These are phyloP conservation scores for Drusus annulatus DNA, from an alignment of 1,140 invertebrate genomes.

Conservation along the genomic window DNA sequence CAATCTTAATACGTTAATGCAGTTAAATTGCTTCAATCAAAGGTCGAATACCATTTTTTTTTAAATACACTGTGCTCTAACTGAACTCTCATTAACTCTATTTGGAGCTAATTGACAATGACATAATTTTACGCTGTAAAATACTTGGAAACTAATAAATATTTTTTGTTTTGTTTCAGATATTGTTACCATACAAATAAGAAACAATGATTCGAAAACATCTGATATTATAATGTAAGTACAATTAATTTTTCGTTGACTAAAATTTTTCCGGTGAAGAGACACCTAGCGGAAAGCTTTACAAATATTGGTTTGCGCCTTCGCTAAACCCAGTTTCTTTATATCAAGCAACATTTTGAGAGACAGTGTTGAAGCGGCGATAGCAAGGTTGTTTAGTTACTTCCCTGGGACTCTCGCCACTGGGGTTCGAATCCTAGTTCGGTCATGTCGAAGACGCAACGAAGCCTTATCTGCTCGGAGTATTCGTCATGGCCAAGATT, in stretches of 20 bases:
- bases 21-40: too few relatives aligned
- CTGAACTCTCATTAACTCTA: too few relatives aligned
- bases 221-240: not conserved
- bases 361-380: not conserved
- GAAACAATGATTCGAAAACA: too few relatives aligned
- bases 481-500: constrained; percentile 54
- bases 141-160: not conserved
- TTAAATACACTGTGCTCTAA: too few relatives aligned
- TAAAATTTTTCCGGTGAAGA: too few relatives aligned
- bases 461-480: constrained; percentile 41
- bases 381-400: not conserved
- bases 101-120: too few relatives aligned
- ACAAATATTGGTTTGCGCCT: constrained; percentile 37
- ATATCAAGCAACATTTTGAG: not conserved
- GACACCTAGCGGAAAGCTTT: constrained; percentile 19
- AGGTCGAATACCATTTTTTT: too few relatives aligned
- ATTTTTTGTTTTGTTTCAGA: not conserved
- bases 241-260: too few relatives aligned
- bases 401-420: not conserved
- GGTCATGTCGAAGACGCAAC: constrained; percentile 55
- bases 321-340: not conserved
- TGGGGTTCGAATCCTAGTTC: constrained; percentile 36
- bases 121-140: too few relatives aligned
- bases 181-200: not conserved
- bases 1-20: too few relatives aligned